Evolutionary conservation across 1,140 invertebrate genomes (phyloP), one percentile per base, ranked within the genome.

Genomic region (Tetraneura akinire): DNA sequence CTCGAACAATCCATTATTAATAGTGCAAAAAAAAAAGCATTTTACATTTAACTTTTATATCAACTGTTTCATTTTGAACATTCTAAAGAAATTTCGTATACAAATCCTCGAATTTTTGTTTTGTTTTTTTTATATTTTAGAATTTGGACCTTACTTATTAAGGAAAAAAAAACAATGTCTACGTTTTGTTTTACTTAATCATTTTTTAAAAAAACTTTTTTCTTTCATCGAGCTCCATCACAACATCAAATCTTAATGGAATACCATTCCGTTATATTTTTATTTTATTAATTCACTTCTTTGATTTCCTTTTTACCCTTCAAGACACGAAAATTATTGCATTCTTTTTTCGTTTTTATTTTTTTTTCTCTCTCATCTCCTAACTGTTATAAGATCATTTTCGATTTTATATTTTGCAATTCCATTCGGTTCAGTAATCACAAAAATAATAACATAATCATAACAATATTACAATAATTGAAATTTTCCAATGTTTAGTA

Each of bases 201-300:
- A 21, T 66, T 66, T 66, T 32, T 42, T 32, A 21, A 18, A 21
- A 18, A 32, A 53, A n/a, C 37, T 21, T 1, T 37, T 4, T 37
- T 37, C 32, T 37, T 37, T 37, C 32, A 3, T 37, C 32, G 32
- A 3, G 8, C 8, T 37, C 32, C 32, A 37, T 37, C 32, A 66
- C 32, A 21, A 32, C 10, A 11, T n/a, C 10, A 8, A 37, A 37
- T 1, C 9, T 8, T 18, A 3, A 37, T 3, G 32, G 9, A 0
- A 37, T 16, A 32, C 32, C 23, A 37, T 64, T 64, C 18, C n/a
- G 62, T 64, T n/a, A 16, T 42, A 66, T 66, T 66, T 66, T 66
- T 42, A 45, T 66, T 42, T 66, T 66, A 42, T 66, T 66, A 66
- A 66, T 66, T 66, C 37, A 66, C 18, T 66, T 45, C n/a, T n/a